Conservation (phyloP, 2,113 vertebrate species). For the Mobula birostris region DNA sequence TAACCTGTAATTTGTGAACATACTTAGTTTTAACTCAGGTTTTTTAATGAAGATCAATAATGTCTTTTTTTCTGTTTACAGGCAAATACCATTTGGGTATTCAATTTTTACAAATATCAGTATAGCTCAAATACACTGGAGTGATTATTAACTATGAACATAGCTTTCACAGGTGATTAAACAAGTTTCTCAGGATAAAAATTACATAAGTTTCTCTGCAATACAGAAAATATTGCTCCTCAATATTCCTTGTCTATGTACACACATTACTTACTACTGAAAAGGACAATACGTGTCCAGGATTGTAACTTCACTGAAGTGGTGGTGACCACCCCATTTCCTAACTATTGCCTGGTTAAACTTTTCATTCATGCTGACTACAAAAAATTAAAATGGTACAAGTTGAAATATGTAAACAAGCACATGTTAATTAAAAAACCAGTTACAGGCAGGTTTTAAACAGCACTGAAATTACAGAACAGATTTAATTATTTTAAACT, state of each 20-base stretch:
- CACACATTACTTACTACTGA: not conserved
- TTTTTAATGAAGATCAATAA: not conserved
- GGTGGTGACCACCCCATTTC: not conserved
- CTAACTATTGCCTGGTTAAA: not conserved
- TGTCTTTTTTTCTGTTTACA: not conserved
- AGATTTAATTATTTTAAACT: not conserved
- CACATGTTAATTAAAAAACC: not conserved
- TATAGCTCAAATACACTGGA: not conserved
- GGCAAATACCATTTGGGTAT: not conserved
- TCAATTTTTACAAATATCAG: not conserved
- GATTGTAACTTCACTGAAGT: not conserved
- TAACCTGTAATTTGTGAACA: not conserved
- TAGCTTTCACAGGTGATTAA: not conserved
- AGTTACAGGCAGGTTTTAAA: not conserved
- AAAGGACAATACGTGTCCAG: not conserved
- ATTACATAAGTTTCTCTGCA: not conserved
- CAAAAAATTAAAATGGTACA: not conserved
- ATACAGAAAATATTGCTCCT: not conserved
- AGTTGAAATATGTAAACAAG: not conserved
- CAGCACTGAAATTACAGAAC: not conserved
- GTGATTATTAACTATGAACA: not conserved
- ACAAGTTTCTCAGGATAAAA: not conserved
- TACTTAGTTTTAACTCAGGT: not conserved
- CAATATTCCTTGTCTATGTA: not conserved
- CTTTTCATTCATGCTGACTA: not conserved